Base-by-base conservation (phyloP, 2,888 invertebrate species). In the Pseudococcus viburni region DNA sequence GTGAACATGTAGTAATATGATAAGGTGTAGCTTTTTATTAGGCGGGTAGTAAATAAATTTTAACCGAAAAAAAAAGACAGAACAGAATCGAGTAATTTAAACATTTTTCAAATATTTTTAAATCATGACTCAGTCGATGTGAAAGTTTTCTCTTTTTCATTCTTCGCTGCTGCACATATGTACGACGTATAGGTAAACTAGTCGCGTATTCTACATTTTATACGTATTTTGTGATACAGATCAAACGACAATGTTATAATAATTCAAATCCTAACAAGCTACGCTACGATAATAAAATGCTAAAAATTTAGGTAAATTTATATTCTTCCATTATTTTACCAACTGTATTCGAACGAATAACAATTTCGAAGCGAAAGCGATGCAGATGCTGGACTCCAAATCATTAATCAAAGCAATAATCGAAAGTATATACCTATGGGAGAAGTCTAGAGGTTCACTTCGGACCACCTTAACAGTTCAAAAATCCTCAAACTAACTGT, bases 81-180 rank as follows among this genome's bases (percentile, higher is more conserved):
- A 59, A 59, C 59, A 59, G 42, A n/a, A 59, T 22, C 22, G 64
- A 64, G 64, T 83, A 83, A 83, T 83, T 83, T 83, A 46, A 83
- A 83, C 80, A 83, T 83, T 46, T 83, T 46, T 83, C 19, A 46
- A 83, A 83, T 83, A 83, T 83, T 83, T 83, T 83, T 46, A 33
- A 19, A 26, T 42, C 46, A 77, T 77, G 77, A 77, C 33, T 77
- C 80, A 46, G 5, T n/a, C 46, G 17, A 83, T 46, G 80, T 83
- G 80, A 83, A 83, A 83, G 80, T 83, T 83, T 83, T 83, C 46
- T 83, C 80, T 46, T 46, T 83, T 83, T n/a, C 39, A 39, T 59
- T 19, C n/a, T 59, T 22, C 22, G 11, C 64, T 22, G 6, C 19
- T 64, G 19, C 15, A 59, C 11, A 42, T 73, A 73, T 11, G 19